Evolutionary conservation across 2,113 vertebrate genomes (phyloP), one percentile per base, ranked within the genome.

Genomic region (Ceratotherium simum): DNA sequence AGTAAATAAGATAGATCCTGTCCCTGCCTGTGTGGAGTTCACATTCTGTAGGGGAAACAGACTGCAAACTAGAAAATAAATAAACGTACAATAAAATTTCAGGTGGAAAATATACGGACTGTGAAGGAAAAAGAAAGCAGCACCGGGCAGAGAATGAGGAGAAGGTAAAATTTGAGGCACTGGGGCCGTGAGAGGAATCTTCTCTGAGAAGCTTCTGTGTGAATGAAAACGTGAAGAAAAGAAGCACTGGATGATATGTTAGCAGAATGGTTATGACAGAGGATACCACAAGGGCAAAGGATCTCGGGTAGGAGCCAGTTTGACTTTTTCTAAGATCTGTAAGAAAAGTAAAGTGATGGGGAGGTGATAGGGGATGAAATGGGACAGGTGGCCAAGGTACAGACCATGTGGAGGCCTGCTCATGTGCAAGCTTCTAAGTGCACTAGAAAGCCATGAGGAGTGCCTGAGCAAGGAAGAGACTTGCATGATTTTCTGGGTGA

Each of bases 161-260:
- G 27, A 80, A 75, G 56, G n/a, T 33, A 81, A 39, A 56, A 64
- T 48, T 88, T 42, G 70, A 51, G 8, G 7, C 51, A 54, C 2
- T 33, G 18, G 31, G 6, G 6, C 2, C 27, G 54, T 56, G 14
- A 29, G 12, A 92, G 42, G n/a, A n/a, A 91, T 46, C 17, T 70
- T 87, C 23, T 60, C 51, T 7, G 31, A 56, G 84, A 90, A 92
- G 3, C 23, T 60, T 82, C 31, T 20, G 17, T 46, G 65, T 82
- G 23, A 91, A 78, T 82, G 72, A 75, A 95, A 91, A 21, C 31
- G 76, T 65, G n/a, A 65, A 80, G 29, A 56, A 39, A 62, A 65
- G 1, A 69, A 39, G 6, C 67, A 60, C 12, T 27, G 6, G 12
- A 36, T 67, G 23, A 27, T 29, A 7, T 23, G 0, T 39, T 31